Conservation (phyloP, 2,113 vertebrate species). For the Antennarius striatus region DNA sequence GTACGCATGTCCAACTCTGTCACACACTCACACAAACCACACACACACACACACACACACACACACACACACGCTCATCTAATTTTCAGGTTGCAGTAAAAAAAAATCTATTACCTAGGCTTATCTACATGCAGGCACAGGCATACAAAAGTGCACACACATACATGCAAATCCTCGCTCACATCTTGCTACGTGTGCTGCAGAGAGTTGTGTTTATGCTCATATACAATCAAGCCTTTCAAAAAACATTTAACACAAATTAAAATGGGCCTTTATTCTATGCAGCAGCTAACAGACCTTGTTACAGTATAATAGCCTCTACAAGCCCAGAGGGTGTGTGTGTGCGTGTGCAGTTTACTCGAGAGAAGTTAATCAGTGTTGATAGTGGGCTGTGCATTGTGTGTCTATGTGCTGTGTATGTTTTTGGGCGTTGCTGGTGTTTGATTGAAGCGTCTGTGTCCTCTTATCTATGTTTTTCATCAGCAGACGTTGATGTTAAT, state of each 20-base stretch:
- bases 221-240: slow-evolving; percentile 53
- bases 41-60: not conserved
- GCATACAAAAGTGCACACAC: not conserved
- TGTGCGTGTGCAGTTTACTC: not conserved
- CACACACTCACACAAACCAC: slow-evolving; percentile 5
- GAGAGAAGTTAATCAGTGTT: slow-evolving; percentile 28
- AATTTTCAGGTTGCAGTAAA: slow-evolving; percentile 8
- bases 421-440: not conserved
- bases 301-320: slow-evolving; percentile 37
- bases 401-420: slow-evolving; percentile 5
- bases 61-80: not conserved
- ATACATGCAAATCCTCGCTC: slow-evolving; percentile 1
- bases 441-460: slow-evolving; percentile 17
- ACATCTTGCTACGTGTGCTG: slow-evolving; percentile 30
- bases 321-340: slow-evolving; percentile 6
- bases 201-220: slow-evolving; percentile 31
- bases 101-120: slow-evolving; percentile 19
- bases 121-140: slow-evolving; percentile 10
- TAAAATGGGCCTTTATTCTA: slow-evolving; percentile 40
- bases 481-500: slow-evolving; percentile 39
- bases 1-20: slow-evolving; percentile 13
- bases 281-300: slow-evolving; percentile 37
- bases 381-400: not conserved
- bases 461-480: slow-evolving; percentile 53
- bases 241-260: slow-evolving; percentile 53